Base-by-base conservation (phyloP, 37 sponge, comb jelly and placozoan genomes). In the Agelas oroides region DNA sequence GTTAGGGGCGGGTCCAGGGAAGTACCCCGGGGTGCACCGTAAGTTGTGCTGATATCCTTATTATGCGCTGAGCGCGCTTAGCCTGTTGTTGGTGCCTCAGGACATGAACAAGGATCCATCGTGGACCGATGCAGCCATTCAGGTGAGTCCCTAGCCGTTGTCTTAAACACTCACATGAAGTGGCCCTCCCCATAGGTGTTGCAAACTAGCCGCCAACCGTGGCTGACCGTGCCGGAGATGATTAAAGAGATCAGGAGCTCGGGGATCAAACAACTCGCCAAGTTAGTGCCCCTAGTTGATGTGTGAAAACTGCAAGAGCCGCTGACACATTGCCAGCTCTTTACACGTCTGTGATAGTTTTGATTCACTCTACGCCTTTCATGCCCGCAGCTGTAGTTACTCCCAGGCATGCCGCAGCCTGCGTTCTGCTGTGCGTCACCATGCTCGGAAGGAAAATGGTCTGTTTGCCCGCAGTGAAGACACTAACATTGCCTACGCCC, bases 361-460 rank as follows among this genome's bases (percentile, higher is more conserved):
- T n/a, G n/a, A n/a, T n/a, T n/a, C n/a, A n/a, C n/a, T 18, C 58
- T 56, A 15, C 58, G 58, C 18, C 58, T 15, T 18, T 56, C 17
- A 19, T 27, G 5, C 11, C 63, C 63, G n/a, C 63, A 28, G 63
- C 27, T 61, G 25, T 13, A 61, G n/a, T 11, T 13, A 61, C 68
- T 33, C 34, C 2, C 34, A 67, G 68, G 68, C 68, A 19, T 24
- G 32, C 32, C 68, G 68, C 32, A 67, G 68, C 27, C 68, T 67
- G 32, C 28, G 68, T 31, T 12, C 34, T 34, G 27, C 34, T 34
- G 33, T 67, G 14, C 28, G 68, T 12, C 34, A 30, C 27, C 68
- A 67, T 34, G 68, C 68, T 67, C 27, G 33, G 34, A 67, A 67
- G 33, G 68, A 67, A 1, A 67, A 67, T 31, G 68, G 68, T 5